Evolutionary conservation across 2,113 vertebrate species (phyloP).

Genomic region (Pholis gunnellus): DNA sequence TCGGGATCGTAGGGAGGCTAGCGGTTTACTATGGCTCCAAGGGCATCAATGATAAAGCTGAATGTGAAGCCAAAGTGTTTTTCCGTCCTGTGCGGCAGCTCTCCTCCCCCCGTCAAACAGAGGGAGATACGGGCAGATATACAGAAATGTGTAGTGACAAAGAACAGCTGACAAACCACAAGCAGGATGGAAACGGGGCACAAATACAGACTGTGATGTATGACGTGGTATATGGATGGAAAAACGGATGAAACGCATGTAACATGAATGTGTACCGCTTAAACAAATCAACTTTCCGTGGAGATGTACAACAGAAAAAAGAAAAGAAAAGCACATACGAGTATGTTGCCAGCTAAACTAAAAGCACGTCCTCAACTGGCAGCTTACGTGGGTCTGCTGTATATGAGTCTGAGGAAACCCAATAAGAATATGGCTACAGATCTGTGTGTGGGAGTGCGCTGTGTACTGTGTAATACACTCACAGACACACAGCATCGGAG

Average conservation of each 20-base stretch:
- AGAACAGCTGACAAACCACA: slow-evolving; percentile 7
- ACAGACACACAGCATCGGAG: slow-evolving; percentile 24
- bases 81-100: slow-evolving; percentile 25
- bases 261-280: not conserved
- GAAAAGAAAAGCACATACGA: not conserved
- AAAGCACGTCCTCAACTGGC: not conserved
- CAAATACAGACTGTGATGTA: not conserved
- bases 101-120: slow-evolving; percentile 1
- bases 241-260: not conserved
- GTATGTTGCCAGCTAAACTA: not conserved
- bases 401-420: slow-evolving; percentile 25
- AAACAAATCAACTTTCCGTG: not conserved
- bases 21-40: slow-evolving; percentile 40
- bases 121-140: not conserved
- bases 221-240: not conserved
- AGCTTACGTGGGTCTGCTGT: not conserved
- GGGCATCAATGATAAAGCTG: slow-evolving; percentile 35
- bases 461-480: slow-evolving; percentile 22
- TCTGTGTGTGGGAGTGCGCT: slow-evolving; percentile 27
- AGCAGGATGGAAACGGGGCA: not conserved
- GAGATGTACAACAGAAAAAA: not conserved
- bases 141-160: not conserved
- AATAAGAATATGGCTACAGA: not conserved
- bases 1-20: slow-evolving; percentile 21
- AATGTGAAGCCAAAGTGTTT: slow-evolving; percentile 46